Conservation (phyloP, 92 coral and sea anemone genomes). For the Epizoanthus stellaris region DNA sequence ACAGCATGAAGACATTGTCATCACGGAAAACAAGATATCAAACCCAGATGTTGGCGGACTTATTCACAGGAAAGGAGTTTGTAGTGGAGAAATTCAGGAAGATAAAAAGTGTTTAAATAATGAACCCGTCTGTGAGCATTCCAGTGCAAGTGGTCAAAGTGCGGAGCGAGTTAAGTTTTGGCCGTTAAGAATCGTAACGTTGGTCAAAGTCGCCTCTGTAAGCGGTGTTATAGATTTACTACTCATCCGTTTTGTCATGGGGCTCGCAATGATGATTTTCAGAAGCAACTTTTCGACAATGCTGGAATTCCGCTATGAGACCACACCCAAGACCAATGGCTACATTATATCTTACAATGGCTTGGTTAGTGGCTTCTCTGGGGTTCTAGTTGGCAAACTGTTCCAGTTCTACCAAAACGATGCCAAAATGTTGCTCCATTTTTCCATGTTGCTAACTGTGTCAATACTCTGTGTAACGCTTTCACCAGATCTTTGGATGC, state of each 20-base stretch:
- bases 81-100: not conserved
- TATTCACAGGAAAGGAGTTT: not conserved
- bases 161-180: constrained; percentile 14
- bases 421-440: constrained; percentile 78
- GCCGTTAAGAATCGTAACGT: constrained; percentile 19
- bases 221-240: constrained; percentile 72
- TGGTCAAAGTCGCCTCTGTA: constrained; percentile 64
- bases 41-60: not conserved
- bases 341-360: constrained; percentile 92
- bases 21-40: not conserved
- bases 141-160: not conserved
- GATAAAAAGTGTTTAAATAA: constrained; percentile 3
- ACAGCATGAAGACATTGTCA: constrained; percentile 17
- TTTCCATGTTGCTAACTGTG: constrained; percentile 65
- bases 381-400: constrained; percentile 75
- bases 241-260: constrained; percentile 83
- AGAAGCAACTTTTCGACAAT: constrained; percentile 87
- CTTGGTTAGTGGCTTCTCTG: constrained; percentile 78
- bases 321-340: constrained; percentile 88
- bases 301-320: constrained; percentile 85
- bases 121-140: not conserved
- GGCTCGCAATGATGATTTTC: constrained; percentile 87
- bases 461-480: constrained; percentile 78
- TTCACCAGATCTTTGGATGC: constrained; percentile 81
- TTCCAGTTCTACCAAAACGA: constrained; percentile 70